Percentiles rank a stretch among this genome's conserved stretches.
phyloP scores from a whole-genome alignment of 2,888 invertebrate species.

The Liodrosophila aerea region DNA sequence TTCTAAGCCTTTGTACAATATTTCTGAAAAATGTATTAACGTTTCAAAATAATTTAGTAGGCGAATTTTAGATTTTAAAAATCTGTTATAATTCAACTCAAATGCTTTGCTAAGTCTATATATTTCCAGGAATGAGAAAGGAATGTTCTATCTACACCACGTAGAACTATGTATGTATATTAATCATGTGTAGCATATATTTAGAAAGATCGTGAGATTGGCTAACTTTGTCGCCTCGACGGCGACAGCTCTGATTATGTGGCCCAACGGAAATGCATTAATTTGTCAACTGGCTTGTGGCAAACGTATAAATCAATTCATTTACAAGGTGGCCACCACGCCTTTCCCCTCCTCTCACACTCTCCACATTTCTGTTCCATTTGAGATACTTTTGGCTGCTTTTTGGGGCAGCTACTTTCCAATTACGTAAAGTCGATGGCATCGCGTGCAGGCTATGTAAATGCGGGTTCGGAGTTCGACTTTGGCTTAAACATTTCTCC shows the following conservation, averaged over 20 bases:
- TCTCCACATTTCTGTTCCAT: constrained; percentile 7
- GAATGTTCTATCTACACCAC: no score
- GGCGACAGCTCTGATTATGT: constrained; percentile 45
- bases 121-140: no score
- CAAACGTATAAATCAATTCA: constrained; percentile 67
- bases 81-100: no score
- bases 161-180: no score
- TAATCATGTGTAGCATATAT: background rate
- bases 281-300: constrained; percentile 65
- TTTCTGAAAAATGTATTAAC: no score
- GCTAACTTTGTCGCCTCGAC: constrained; percentile 33
- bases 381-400: no score
- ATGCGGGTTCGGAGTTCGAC: constrained; percentile 25
- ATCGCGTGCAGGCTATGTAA: constrained; percentile 68
- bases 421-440: constrained; percentile 63
- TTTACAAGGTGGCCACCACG: constrained; percentile 26
- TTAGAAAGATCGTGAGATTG: constrained; percentile 25
- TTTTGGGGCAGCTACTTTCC: constrained; percentile 67
- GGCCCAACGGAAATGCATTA: constrained; percentile 68
- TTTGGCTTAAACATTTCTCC: no score
- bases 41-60: no score
- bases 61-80: no score
- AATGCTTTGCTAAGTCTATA: no score
- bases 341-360: constrained; percentile 14
- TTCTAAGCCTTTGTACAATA: no score